phyloP scores from a whole-genome alignment of 2,888 invertebrate species.

The Parnassius mnemosyne region DNA sequence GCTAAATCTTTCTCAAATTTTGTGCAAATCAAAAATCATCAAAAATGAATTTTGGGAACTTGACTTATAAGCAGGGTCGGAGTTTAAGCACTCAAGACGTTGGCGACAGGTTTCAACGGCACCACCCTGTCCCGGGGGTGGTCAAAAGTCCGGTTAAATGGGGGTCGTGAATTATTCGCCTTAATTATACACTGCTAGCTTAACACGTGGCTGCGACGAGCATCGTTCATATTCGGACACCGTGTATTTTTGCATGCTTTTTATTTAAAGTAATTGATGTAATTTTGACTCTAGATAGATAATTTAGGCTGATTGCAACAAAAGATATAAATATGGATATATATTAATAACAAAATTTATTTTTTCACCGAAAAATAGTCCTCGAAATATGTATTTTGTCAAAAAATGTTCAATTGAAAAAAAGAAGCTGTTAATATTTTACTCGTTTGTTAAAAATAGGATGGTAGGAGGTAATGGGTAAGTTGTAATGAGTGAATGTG shows the following conservation, averaged over 20 bases:
- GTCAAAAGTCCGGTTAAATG: slow-evolving; percentile 40
- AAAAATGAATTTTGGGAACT: slow-evolving; percentile 5
- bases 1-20: too few relatives aligned
- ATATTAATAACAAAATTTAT: too few relatives aligned
- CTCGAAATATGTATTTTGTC: too few relatives aligned
- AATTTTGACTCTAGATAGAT: too few relatives aligned
- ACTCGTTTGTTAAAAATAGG: too few relatives aligned
- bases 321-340: too few relatives aligned
- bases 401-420: too few relatives aligned
- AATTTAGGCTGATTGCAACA: too few relatives aligned
- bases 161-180: slow-evolving; percentile 55
- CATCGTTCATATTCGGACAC: slow-evolving; percentile 35
- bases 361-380: too few relatives aligned
- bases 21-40: slow-evolving; percentile 4
- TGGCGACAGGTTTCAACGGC: slow-evolving; percentile 53
- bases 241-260: not conserved
- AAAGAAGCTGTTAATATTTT: too few relatives aligned
- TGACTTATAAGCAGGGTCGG: slow-evolving; percentile 2
- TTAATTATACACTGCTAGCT: slow-evolving; percentile 69
- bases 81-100: slow-evolving; percentile 32
- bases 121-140: slow-evolving; percentile 28
- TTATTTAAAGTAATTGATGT: not conserved
- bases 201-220: slow-evolving; percentile 61
- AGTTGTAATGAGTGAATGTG: too few relatives aligned
- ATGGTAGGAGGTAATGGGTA: too few relatives aligned